These are phyloP conservation scores for Manis javanica DNA, from an alignment of 2,797 vertebrate genomes.

Conservation along the genomic window DNA sequence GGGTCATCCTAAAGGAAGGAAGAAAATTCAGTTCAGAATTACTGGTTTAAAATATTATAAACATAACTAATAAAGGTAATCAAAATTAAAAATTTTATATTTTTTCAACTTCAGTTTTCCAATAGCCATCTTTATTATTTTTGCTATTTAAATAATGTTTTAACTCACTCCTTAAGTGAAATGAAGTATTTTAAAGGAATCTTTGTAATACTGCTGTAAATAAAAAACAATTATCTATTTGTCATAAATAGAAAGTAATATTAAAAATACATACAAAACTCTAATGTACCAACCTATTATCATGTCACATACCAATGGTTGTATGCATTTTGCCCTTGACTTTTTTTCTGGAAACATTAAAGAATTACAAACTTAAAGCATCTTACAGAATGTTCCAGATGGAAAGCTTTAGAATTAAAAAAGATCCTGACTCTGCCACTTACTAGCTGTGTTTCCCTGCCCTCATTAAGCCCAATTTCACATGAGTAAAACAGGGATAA, in stretches of 20 bases:
- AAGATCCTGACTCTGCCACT: neutral
- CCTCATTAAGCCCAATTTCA: neutral
- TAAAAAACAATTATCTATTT: constrained; percentile 36
- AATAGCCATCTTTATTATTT: neutral
- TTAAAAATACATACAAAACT: constrained; percentile 46
- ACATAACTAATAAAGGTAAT: constrained; percentile 15
- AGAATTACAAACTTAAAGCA: constrained; percentile 37
- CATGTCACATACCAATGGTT: neutral
- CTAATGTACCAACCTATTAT: neutral
- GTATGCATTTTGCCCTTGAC: neutral
- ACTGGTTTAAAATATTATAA: constrained; percentile 30
- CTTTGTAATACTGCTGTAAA: constrained; percentile 30
- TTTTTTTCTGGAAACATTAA: constrained; percentile 39
- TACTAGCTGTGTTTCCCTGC: neutral
- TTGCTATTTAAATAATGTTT: constrained; percentile 32
- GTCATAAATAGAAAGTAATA: constrained; percentile 44
- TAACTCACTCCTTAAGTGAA: neutral
- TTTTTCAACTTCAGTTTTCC: neutral
- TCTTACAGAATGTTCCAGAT: constrained; percentile 24
- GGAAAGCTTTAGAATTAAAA: constrained; percentile 10
- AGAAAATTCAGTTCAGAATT: constrained; percentile 15
- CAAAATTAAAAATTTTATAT: neutral
- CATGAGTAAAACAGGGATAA: neutral
- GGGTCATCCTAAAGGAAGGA: neutral
- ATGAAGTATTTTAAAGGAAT: constrained; percentile 28